Evolutionary conservation across 2,888 invertebrate genomes (phyloP), one percentile per base, ranked within the genome.

Genomic region (Scaptomyza caliginosa): DNA sequence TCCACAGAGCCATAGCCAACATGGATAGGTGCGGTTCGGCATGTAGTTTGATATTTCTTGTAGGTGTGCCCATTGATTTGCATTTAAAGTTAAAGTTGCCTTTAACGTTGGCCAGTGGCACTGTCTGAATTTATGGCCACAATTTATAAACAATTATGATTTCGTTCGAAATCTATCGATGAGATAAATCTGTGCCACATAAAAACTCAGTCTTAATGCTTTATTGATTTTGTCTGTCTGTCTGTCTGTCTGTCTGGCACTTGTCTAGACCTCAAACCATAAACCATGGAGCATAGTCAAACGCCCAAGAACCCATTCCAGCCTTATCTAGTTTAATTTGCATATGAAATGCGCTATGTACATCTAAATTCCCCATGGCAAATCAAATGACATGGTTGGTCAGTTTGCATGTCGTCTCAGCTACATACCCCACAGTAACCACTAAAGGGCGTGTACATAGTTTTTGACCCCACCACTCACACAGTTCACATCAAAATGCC

Each of bases 241-340:
- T n/a, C 46, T 32, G 56, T 62, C 63, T 75, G 45, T 45, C 48
- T 23, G 68, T 63, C 68, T 82, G 74, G 56, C 66, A 50, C 39
- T 77, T 64, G 80, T 80, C 80, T 80, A 80, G 80, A 80, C 79
- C 46, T 13, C 46, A 46, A 30, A 21, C 46, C 30, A 32, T 13
- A 42, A 23, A 24, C 42, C 42, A 8, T 21, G 13, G 4, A 28
- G 7, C 13, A n/a, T n/a, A n/a, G n/a, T n/a, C 13, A 6, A 4
- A 38, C 3, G 57, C 30, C 57, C 24, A 5, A 11, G n/a, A n/a
- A 13, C 63, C 55, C 66, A 38, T 34, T 17, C 24, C 68, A 62
- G 67, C 75, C 79, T 85, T 88, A 89, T 80, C 89, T 77, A 71
- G 77, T 78, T 88, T 89, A 89, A 89, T 89, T 89, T 89, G 85